Conservation (phyloP, 37 sponge, comb jelly and placozoan genomes). For the Eunapius fragilis region DNA sequence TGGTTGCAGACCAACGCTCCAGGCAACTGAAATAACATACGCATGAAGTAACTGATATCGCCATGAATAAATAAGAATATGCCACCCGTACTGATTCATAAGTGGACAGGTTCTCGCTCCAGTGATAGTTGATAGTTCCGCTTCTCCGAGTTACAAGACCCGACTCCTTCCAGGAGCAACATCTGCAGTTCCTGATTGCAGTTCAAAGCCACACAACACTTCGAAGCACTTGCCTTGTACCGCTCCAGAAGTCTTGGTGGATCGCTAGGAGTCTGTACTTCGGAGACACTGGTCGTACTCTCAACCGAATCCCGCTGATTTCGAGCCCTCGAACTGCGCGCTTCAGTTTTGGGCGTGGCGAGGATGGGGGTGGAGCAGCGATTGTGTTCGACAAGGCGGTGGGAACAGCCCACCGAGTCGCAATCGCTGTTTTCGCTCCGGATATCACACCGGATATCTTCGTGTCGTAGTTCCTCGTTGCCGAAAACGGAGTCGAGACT, state of each 20-base stretch:
- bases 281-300: neutral
- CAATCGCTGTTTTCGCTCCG: neutral
- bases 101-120: slow-evolving; percentile 17
- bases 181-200: slow-evolving; percentile 2
- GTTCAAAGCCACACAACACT: neutral
- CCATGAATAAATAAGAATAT: neutral
- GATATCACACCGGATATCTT: neutral
- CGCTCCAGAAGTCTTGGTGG: slow-evolving; percentile 3
- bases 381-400: neutral
- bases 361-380: neutral
- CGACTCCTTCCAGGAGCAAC: neutral
- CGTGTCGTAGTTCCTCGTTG: neutral
- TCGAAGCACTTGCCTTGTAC: slow-evolving; percentile 22
- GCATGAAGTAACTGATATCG: neutral
- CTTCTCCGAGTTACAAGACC: slow-evolving; percentile 19
- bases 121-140: slow-evolving; percentile 42
- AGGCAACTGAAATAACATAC: neutral
- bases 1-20: too few species aligned
- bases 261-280: neutral
- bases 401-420: neutral
- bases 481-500: slow-evolving; percentile 19
- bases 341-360: neutral
- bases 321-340: neutral
- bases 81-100: neutral
- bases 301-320: neutral